Evolutionary conservation across 2,113 vertebrate genomes (phyloP), one percentile per base, ranked within the genome.

Genomic region (Merops nubicus): DNA sequence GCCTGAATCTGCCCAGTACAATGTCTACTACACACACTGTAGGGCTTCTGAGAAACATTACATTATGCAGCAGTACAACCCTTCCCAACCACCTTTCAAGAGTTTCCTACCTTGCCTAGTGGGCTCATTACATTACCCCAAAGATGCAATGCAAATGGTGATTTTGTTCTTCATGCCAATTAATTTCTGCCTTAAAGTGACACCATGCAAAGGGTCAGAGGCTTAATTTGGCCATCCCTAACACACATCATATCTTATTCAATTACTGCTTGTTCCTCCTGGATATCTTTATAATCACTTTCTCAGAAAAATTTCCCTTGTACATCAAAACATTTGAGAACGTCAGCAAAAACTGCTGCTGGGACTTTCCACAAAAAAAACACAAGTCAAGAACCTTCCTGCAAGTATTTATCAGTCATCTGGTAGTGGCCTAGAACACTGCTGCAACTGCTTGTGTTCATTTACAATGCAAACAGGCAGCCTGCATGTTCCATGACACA

Each of bases 1-100:
- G n/a, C n/a, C n/a, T n/a, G n/a, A n/a, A n/a, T n/a, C n/a, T n/a
- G n/a, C n/a, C n/a, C 54, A 53, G 10, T 3, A 36, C 31, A 42
- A 8, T 2, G 5, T 20, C 18, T 51, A 33, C 18, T 16, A 25
- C 9, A 6, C 6, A 29, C 6, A 8, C 33, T 4, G 9, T 5
- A 40, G 11, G 26, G 22, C 8, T 14, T 59, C 74, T 26, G 34
- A 73, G 42, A n/a, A 91, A 56, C 28, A 34, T 40, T 16, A 14
- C 18, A 16, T 33, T 28, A 28, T 40, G 34, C 28, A 57, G 59
- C 48, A 83, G 84, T 31, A 79, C 33, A 57, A 59, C 6, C 15
- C 53, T 51, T 47, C 70, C 47, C 5, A 0, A 31, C 31, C 3
- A 2, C 8, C 53, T 56, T 45, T 51, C 38, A 57, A 38, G 16